phyloP scores from a whole-genome alignment of 2,113 vertebrate species.

The Jacana jacana region DNA sequence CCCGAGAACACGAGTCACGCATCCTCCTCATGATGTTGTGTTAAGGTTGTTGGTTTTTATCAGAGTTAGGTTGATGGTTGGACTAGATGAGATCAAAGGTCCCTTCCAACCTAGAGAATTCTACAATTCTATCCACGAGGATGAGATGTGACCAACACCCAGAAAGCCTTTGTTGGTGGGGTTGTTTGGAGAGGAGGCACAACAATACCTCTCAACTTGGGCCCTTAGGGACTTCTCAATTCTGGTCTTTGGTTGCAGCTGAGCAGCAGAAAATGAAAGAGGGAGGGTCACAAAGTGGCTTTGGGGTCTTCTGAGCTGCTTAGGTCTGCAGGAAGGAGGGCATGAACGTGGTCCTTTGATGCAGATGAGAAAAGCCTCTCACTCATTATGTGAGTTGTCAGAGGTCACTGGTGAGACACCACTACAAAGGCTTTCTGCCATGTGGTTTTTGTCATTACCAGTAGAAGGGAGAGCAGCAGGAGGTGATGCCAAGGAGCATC shows the following conservation, averaged over 20 bases:
- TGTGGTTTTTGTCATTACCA: background rate
- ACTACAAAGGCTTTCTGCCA: background rate
- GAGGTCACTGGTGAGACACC: background rate
- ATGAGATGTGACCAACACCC: background rate
- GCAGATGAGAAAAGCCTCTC: background rate
- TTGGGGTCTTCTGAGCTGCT: background rate
- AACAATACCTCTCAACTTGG: background rate
- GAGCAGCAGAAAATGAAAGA: background rate
- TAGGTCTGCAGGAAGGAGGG: background rate
- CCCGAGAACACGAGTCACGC: constrained; percentile 37
- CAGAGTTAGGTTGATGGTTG: too few species aligned
- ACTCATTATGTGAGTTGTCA: fast-evolving
- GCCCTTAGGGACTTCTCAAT: background rate
- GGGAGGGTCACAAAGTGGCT: background rate
- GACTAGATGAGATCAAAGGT: too few species aligned
- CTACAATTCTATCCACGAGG: too few species aligned
- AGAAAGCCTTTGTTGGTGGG: background rate
- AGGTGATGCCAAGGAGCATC: background rate
- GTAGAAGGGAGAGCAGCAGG: background rate
- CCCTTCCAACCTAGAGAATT: too few species aligned
- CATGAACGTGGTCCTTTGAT: background rate
- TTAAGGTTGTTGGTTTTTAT: background rate
- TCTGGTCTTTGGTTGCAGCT: background rate
- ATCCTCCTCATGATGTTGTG: constrained; percentile 33
- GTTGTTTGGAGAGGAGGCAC: background rate